These are phyloP conservation scores for Peromyscus eremicus DNA, from an alignment of 2,797 vertebrate genomes.

Conservation along the genomic window DNA sequence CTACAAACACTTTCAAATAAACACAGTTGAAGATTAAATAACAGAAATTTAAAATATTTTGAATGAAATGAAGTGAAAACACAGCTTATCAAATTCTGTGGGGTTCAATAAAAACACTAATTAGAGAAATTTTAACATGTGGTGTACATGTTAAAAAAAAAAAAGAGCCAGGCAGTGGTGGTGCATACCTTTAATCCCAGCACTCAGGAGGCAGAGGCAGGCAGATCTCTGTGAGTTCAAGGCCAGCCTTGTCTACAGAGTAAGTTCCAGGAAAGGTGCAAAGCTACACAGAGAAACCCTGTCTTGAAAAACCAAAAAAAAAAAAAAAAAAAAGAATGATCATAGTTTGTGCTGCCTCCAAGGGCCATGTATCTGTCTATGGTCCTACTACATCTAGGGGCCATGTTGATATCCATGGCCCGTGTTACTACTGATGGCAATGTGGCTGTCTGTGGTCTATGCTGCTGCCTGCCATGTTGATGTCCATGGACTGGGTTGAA, in stretches of 20 bases:
- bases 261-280: too few species aligned
- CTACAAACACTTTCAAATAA: conserved; percentile 1
- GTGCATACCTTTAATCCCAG: too few species aligned
- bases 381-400: background rate
- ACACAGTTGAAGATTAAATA: background rate
- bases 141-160: background rate
- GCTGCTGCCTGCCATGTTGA: too few species aligned
- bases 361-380: background rate
- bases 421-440: too few species aligned
- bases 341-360: background rate
- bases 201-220: too few species aligned
- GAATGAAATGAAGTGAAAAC: background rate
- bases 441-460: too few species aligned
- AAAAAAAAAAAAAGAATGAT: background rate
- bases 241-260: too few species aligned
- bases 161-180: too few species aligned
- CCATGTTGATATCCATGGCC: background rate
- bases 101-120: background rate
- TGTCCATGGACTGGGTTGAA: too few species aligned
- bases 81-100: background rate
- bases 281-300: too few species aligned
- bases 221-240: too few species aligned
- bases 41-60: background rate
- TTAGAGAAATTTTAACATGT: background rate
- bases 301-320: too few species aligned